phyloP scores from a whole-genome alignment of 1,140 invertebrate genomes.

The Tenebrio molitor region DNA sequence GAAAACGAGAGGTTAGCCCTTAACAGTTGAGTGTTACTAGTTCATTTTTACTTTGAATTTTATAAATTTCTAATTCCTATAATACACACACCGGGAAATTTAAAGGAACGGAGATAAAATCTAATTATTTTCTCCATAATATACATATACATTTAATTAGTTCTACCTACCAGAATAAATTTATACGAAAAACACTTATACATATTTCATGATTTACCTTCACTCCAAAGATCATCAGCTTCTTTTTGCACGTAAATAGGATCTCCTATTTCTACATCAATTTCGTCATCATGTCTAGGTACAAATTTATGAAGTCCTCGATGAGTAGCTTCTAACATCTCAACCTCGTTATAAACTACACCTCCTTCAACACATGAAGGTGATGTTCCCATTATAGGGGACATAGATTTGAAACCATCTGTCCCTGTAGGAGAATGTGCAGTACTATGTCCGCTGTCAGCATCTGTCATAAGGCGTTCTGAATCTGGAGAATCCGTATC shows the following conservation, averaged over 20 bases:
- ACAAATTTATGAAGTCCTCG: conserved; percentile 96
- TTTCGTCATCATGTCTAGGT: conserved; percentile 94
- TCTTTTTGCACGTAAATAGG: conserved; percentile 97
- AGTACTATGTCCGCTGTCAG: conserved; percentile 90
- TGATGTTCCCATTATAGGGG: conserved; percentile 72
- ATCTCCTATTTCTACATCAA: conserved; percentile 97
- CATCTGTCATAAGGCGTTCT: conserved; percentile 82
- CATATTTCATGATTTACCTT: conserved; percentile 72
- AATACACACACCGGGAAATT: no score
- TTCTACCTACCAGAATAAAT: no score
- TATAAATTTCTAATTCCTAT: no score
- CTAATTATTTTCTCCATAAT: no score
- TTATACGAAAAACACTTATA: no score
- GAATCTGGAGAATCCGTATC: conserved; percentile 89
- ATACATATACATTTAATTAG: no score
- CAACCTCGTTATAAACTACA: conserved; percentile 83
- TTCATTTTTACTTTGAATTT: no score
- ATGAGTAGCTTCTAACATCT: conserved; percentile 95
- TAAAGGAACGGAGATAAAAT: no score
- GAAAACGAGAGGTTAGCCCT: no score
- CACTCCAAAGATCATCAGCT: conserved; percentile 97
- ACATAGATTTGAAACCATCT: conserved; percentile 87
- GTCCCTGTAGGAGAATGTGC: conserved; percentile 82
- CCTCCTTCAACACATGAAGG: conserved; percentile 73
- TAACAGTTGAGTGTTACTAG: no score